These are phyloP conservation scores for Incurvaria masculella DNA, from an alignment of 2,888 invertebrate species.

Conservation along the genomic window DNA sequence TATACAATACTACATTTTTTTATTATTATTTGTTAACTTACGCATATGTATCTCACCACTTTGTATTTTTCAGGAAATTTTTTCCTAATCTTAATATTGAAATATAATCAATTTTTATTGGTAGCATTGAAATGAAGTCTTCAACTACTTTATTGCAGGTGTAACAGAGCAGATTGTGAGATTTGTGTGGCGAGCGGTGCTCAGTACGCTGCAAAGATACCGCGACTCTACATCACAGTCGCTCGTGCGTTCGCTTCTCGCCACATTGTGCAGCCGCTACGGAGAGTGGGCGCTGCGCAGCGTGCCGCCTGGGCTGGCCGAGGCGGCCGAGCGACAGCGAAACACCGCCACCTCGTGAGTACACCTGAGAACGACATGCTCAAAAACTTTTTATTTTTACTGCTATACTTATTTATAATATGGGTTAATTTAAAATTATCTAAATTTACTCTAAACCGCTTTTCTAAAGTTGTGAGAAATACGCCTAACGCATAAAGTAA, in stretches of 20 bases:
- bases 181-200: slow-evolving; percentile 74
- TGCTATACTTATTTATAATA: too few relatives aligned
- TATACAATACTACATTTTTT: slow-evolving; percentile 3
- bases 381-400: too few relatives aligned
- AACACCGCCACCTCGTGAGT: slow-evolving; percentile 68
- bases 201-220: slow-evolving; percentile 75
- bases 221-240: slow-evolving; percentile 75
- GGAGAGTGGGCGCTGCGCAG: slow-evolving; percentile 68
- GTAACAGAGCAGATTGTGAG: slow-evolving; percentile 74
- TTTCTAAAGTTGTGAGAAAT: too few relatives aligned
- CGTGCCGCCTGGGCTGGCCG: slow-evolving; percentile 61
- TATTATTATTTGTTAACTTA: slow-evolving; percentile 8
- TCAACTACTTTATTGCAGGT: slow-evolving; percentile 47
- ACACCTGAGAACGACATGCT: too few relatives aligned
- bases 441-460: too few relatives aligned
- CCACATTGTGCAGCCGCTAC: slow-evolving; percentile 62
- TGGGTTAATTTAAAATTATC: too few relatives aligned
- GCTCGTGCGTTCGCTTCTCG: slow-evolving; percentile 67
- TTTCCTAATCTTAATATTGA: slow-evolving; percentile 6
- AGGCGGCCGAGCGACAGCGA: slow-evolving; percentile 62
- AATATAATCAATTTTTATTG: slow-evolving; percentile 2
- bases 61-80: slow-evolving; percentile 21
- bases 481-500: too few relatives aligned
- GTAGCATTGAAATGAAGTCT: neutral
- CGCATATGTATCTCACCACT: slow-evolving; percentile 19